Evolutionary conservation across 1,140 invertebrate genomes (phyloP).

Genomic region (Nylanderia fulva): DNA sequence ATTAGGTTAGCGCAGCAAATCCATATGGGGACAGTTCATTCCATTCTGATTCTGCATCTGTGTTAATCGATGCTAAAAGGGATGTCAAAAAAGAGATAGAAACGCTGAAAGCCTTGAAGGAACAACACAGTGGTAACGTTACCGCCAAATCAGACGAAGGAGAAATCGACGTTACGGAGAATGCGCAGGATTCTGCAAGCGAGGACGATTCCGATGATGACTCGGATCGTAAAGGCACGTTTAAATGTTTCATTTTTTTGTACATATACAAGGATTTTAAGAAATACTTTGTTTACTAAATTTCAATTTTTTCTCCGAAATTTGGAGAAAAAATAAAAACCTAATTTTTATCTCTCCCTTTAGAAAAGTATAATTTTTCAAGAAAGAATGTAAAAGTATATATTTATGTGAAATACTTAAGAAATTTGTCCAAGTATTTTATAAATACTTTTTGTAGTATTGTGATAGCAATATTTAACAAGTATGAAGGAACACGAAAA

Average conservation of each 20-base stretch:
- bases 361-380: too few species aligned
- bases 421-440: too few species aligned
- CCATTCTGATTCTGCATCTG: slow-evolving; percentile 81
- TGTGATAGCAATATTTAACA: neutral
- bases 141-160: slow-evolving; percentile 80
- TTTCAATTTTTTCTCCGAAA: too few species aligned
- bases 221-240: slow-evolving; percentile 84
- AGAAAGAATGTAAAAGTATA: too few species aligned
- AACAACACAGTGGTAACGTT: slow-evolving; percentile 76
- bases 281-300: too few species aligned
- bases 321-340: too few species aligned
- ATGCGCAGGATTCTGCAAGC: slow-evolving; percentile 87
- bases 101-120: slow-evolving; percentile 81
- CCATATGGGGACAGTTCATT: slow-evolving; percentile 80
- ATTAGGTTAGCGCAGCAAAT: slow-evolving; percentile 76
- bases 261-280: too few species aligned
- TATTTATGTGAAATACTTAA: too few species aligned
- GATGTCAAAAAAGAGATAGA: slow-evolving; percentile 88
- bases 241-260: neutral
- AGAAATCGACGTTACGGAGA: slow-evolving; percentile 82
- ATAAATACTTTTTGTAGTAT: too few species aligned
- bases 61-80: slow-evolving; percentile 89
- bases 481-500: too few species aligned
- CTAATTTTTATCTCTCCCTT: too few species aligned
- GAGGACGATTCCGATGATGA: slow-evolving; percentile 89